Evolutionary conservation across 2,797 vertebrate genomes (phyloP), one percentile per base, ranked within the genome.

Genomic region (Gallinago solitaria): DNA sequence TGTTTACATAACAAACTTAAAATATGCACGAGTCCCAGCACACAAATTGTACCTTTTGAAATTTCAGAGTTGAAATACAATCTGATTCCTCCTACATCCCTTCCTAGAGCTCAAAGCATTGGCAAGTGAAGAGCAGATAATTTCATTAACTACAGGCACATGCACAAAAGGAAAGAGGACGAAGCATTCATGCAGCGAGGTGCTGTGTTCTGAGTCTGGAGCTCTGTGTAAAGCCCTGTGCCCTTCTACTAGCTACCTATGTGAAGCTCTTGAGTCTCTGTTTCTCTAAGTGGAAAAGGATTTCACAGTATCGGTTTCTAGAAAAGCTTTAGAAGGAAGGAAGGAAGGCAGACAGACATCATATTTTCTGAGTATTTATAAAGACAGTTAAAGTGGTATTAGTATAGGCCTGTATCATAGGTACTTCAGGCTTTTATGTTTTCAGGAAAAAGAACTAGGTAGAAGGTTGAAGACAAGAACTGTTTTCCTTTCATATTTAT

Each of bases 101-200:
- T 67, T 84, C n/a, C 7, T 59, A 67, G 48, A 50, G 9, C 28
- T 68, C 45, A 70, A 27, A 18, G 9, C 3, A 6, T 0, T 70
- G 27, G 9, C 25, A 86, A 73, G 77, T 14, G 33, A 78, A 74
- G 16, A 67, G 11, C 51, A 74, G 56, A 23, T 60, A 17, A 39
- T 51, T 82, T 71, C 16, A 19, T 64, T 82, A 82, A 33, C 59
- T 61, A 30, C n/a, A 60, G 24, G 9, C 15, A 74, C 2, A 4
- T 43, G 32, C 25, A 35, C 20, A 28, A 33, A 71, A 32, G 21
- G 23, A 47, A 60, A 39, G 21, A 65, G 11, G 17, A 20, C 3
- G 6, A 51, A 79, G 28, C 15, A 35, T 50, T 76, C 33, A 32
- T 11, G 21, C 0, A 2, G 11, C 0, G 2, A 59, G 16, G 15